Evolutionary conservation across 2,888 invertebrate species (phyloP).

Genomic region (Gryllus longicercus): DNA sequence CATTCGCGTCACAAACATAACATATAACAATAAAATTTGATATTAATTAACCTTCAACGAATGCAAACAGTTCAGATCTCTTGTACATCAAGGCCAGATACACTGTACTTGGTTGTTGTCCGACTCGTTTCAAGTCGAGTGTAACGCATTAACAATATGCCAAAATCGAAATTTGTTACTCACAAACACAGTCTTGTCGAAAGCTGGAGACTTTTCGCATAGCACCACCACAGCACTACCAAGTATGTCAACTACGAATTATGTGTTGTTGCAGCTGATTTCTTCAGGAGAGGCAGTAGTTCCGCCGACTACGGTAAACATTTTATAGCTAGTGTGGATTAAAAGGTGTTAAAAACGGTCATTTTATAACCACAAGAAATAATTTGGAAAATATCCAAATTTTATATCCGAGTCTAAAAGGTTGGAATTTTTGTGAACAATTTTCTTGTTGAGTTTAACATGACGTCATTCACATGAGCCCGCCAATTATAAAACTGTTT

Average conservation of each 20-base stretch:
- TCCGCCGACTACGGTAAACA: not conserved
- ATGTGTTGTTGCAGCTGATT: slow-evolving; percentile 26
- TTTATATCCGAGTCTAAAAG: too few relatives aligned
- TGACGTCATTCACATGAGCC: not conserved
- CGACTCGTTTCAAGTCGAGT: too few relatives aligned
- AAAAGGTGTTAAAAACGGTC: too few relatives aligned
- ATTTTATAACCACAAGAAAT: too few relatives aligned
- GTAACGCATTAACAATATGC: too few relatives aligned
- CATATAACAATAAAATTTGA: too few relatives aligned
- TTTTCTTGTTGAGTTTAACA: not conserved
- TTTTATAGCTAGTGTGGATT: not conserved
- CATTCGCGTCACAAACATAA: too few relatives aligned
- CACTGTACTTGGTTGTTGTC: not conserved
- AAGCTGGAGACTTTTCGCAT: not conserved
- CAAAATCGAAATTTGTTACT: not conserved
- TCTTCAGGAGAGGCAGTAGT: not conserved
- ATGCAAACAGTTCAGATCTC: not conserved
- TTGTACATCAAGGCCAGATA: not conserved
- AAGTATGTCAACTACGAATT: slow-evolving; percentile 1
- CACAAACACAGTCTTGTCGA: not conserved
- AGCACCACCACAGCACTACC: not conserved
- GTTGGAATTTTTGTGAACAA: not conserved
- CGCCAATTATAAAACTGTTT: slow-evolving; percentile 1
- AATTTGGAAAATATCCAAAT: too few relatives aligned
- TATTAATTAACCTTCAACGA: not conserved